Evolutionary conservation across 2,888 invertebrate species (phyloP).

Genomic region (Andrena haemorrhoa): DNA sequence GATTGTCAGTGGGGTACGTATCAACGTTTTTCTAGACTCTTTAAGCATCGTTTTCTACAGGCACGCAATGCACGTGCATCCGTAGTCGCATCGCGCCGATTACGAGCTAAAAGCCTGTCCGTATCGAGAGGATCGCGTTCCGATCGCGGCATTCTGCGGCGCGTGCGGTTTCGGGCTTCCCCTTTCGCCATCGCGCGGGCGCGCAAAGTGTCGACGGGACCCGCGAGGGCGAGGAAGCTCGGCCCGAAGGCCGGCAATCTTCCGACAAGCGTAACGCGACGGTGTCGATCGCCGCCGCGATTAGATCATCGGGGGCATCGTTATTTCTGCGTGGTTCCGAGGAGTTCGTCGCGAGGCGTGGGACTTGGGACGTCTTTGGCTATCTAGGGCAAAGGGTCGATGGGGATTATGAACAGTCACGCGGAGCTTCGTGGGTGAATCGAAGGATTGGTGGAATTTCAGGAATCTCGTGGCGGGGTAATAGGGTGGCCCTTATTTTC

Average conservation of each 20-base stretch:
- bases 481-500: too few relatives aligned
- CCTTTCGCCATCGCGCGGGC: background rate
- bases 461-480: too few relatives aligned
- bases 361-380: conserved; percentile 5
- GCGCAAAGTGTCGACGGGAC: conserved; percentile 11
- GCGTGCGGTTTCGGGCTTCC: conserved; percentile 32
- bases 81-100: background rate
- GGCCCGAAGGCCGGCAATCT: conserved; percentile 39
- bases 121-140: conserved; percentile 57
- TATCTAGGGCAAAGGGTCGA: background rate
- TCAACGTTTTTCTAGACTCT: background rate
- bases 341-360: background rate
- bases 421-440: too few relatives aligned
- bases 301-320: conserved; percentile 48
- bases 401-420: background rate
- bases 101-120: conserved; percentile 27
- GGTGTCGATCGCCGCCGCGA: conserved; percentile 33
- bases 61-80: conserved; percentile 43
- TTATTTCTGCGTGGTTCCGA: conserved; percentile 15
- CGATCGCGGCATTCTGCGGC: conserved; percentile 32
- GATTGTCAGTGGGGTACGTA: conserved; percentile 86
- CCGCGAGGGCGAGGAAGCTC: conserved; percentile 49
- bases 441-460: too few relatives aligned
- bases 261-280: conserved; percentile 16
- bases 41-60: background rate